These are phyloP conservation scores for Trachymyrmex cornetzi DNA, from an alignment of 1,140 invertebrate genomes.

Conservation along the genomic window DNA sequence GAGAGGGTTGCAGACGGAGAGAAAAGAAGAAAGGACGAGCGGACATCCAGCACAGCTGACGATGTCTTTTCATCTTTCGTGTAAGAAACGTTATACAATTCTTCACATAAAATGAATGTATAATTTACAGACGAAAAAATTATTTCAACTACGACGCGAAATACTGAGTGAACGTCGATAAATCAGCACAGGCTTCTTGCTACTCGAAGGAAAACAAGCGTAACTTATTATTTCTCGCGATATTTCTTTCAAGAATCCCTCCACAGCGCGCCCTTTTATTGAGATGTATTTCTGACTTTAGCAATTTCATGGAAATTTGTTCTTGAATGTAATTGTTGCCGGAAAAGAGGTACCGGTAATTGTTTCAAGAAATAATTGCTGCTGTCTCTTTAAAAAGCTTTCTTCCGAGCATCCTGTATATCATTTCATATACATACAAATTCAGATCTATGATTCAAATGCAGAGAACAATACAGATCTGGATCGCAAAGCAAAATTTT, in stretches of 20 bases:
- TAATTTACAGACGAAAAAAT: slow-evolving; percentile 34
- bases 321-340: slow-evolving; percentile 16
- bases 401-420: slow-evolving; percentile 25
- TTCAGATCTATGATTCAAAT: neutral
- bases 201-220: neutral
- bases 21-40: neutral
- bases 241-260: slow-evolving; percentile 32
- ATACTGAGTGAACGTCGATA: neutral
- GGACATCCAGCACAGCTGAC: neutral
- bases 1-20: too few relatives aligned
- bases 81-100: neutral
- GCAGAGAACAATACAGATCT: neutral
- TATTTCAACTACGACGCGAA: slow-evolving; percentile 18
- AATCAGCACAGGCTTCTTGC: slow-evolving; percentile 3
- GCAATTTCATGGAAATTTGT: slow-evolving; percentile 27
- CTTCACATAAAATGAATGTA: neutral
- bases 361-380: slow-evolving; percentile 47
- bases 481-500: neutral
- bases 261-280: neutral
- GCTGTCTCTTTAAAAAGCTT: slow-evolving; percentile 43
- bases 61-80: slow-evolving; percentile 39
- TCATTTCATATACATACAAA: neutral
- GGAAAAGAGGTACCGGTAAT: slow-evolving; percentile 10
- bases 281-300: slow-evolving; percentile 22
- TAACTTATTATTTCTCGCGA: slow-evolving; percentile 27